phyloP scores from a whole-genome alignment of 2,797 vertebrate genomes.

The Sphaeramia orbicularis region DNA sequence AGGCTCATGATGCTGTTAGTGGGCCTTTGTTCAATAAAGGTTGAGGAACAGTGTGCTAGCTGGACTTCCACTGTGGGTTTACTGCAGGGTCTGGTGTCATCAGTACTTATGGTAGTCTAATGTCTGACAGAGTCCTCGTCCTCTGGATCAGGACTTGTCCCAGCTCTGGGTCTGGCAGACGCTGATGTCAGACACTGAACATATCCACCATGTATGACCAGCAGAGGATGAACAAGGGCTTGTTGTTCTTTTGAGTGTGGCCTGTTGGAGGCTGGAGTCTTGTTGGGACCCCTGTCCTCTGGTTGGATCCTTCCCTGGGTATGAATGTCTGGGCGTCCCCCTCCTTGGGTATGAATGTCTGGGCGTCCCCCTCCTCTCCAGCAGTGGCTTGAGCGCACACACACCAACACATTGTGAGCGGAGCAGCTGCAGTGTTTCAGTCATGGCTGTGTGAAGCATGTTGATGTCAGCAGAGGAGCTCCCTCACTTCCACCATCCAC shows the following conservation, averaged over 20 bases:
- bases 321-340: no score
- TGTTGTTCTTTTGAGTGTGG: conserved; percentile 19
- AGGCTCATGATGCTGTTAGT: no score
- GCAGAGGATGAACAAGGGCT: background rate
- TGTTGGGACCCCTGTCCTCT: conserved; percentile 56
- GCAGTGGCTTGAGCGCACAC: conserved; percentile 21
- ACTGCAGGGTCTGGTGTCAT: conserved; percentile 69
- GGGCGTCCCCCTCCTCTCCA: no score
- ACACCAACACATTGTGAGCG: conserved; percentile 27
- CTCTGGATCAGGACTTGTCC: conserved; percentile 3
- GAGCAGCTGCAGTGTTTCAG: conserved; percentile 76
- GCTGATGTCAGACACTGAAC: conserved; percentile 2
- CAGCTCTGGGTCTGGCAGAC: conserved; percentile 8
- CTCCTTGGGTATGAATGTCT: no score
- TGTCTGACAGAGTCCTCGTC: conserved; percentile 13
- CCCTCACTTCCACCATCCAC: conserved; percentile 55
- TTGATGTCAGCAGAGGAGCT: conserved; percentile 68
- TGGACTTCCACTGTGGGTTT: conserved; percentile 45
- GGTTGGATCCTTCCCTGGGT: conserved; percentile 39
- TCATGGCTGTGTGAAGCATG: conserved; percentile 69
- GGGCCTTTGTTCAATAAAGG: no score
- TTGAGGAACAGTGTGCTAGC: no score
- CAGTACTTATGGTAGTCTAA: conserved; percentile 19
- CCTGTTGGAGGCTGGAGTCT: conserved; percentile 19
- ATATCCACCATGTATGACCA: conserved; percentile 3